These are phyloP conservation scores for Caradrina clavipalpis DNA, from an alignment of 2,888 invertebrate genomes.

Conservation along the genomic window DNA sequence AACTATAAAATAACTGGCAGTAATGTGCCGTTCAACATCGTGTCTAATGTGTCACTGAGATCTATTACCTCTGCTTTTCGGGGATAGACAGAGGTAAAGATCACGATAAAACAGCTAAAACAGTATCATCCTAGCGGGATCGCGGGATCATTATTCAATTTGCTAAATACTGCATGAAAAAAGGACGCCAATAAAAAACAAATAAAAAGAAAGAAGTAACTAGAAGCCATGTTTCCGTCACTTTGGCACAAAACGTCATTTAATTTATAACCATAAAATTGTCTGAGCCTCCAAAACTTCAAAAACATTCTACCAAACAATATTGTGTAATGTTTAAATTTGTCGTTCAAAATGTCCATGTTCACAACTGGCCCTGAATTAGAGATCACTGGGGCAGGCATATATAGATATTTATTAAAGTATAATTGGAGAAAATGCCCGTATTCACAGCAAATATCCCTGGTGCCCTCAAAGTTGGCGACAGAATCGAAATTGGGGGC, in stretches of 20 bases:
- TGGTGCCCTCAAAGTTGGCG: slow-evolving; percentile 82
- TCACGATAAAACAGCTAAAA: too few relatives aligned
- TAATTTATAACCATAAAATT: slow-evolving; percentile 58
- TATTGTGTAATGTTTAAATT: slow-evolving; percentile 85
- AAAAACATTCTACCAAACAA: slow-evolving; percentile 61
- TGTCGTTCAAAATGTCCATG: slow-evolving; percentile 85
- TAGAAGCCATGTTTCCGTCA: slow-evolving; percentile 48
- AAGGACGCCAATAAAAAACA: slow-evolving; percentile 14
- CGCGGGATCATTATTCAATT: too few relatives aligned
- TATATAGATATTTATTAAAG: slow-evolving; percentile 54
- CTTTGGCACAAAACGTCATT: slow-evolving; percentile 55
- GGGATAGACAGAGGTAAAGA: too few relatives aligned
- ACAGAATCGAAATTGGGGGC: slow-evolving; percentile 87
- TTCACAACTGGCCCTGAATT: slow-evolving; percentile 75
- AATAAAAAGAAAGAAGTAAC: slow-evolving; percentile 27
- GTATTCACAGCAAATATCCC: slow-evolving; percentile 88
- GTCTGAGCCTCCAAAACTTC: slow-evolving; percentile 56
- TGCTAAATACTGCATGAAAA: slow-evolving; percentile 5
- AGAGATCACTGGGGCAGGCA: slow-evolving; percentile 67
- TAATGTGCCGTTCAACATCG: too few relatives aligned
- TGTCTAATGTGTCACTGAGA: too few relatives aligned
- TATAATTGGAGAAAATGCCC: slow-evolving; percentile 78
- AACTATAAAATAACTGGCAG: too few relatives aligned
- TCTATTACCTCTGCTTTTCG: too few relatives aligned
- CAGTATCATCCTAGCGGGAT: too few relatives aligned